Conservation (phyloP, 2,113 vertebrate species). For the Eulemur rufifrons region DNA sequence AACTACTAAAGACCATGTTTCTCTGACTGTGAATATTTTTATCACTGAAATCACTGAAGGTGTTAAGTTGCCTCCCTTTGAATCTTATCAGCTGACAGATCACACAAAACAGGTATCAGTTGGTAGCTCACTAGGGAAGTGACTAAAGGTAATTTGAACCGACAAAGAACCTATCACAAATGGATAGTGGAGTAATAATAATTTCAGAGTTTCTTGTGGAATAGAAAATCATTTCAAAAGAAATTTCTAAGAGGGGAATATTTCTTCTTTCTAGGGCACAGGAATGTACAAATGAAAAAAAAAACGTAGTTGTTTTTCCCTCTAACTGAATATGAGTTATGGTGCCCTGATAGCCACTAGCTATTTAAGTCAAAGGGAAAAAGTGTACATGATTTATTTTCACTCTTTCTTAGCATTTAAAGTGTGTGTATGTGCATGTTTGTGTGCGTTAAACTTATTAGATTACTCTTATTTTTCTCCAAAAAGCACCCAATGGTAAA, state of each 20-base stretch:
- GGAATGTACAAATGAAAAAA: neutral
- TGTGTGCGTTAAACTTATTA: neutral
- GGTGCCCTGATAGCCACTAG: neutral
- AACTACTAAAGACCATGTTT: neutral
- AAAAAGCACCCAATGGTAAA: neutral
- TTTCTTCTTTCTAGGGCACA: neutral
- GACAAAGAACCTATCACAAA: constrained; percentile 11
- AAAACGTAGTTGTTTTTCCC: neutral
- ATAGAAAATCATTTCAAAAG: constrained; percentile 73
- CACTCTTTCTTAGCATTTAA: neutral
- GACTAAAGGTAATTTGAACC: constrained; percentile 47
- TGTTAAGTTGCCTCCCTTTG: constrained; percentile 40
- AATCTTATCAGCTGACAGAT: constrained; percentile 65
- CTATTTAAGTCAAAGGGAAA: neutral
- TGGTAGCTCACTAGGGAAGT: constrained; percentile 55
- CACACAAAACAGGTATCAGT: constrained; percentile 64
- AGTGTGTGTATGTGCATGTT: neutral
- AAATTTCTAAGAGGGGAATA: constrained; percentile 59
- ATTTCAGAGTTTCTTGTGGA: neutral
- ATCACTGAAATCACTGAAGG: neutral
- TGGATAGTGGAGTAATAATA: neutral
- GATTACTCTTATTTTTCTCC: neutral
- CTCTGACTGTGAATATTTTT: neutral
- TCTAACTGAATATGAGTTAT: neutral
- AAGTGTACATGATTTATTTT: neutral